Conservation (phyloP, 2,888 invertebrate genomes). For the Epinotia brunnichana region DNA sequence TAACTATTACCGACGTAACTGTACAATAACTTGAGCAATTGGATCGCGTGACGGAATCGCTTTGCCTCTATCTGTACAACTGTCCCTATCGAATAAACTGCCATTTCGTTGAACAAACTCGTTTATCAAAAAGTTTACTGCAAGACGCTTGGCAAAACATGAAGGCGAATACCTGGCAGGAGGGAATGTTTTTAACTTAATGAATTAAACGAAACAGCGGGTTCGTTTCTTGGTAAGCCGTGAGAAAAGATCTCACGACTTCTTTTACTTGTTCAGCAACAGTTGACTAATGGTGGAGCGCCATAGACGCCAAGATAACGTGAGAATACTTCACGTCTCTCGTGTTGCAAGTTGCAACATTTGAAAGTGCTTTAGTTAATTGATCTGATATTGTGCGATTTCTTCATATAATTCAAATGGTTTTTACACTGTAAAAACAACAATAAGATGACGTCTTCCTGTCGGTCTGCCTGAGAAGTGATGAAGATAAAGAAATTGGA, state of each 20-base stretch:
- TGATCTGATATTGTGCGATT: conserved; percentile 9
- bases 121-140: conserved; percentile 37
- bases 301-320: conserved; percentile 56
- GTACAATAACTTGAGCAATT: conserved; percentile 42
- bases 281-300: conserved; percentile 62
- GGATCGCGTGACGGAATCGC: conserved; percentile 45
- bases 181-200: conserved; percentile 43
- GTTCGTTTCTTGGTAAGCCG: conserved; percentile 62
- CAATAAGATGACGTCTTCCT: too few relatives aligned
- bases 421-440: too few relatives aligned
- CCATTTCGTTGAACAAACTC: conserved; percentile 28
- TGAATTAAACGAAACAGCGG: conserved; percentile 64
- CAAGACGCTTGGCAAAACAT: conserved; percentile 27
- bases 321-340: conserved; percentile 57
- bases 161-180: conserved; percentile 18
- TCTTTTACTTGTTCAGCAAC: conserved; percentile 64
- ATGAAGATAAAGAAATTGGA: too few relatives aligned
- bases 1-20: conserved; percentile 48
- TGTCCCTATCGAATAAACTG: conserved; percentile 30
- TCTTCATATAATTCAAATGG: neutral
- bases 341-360: conserved; percentile 28
- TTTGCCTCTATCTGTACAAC: conserved; percentile 30
- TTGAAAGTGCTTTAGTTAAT: conserved; percentile 30
- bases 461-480: too few relatives aligned
- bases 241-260: conserved; percentile 71